Percentiles rank a stretch among this genome's conserved stretches.
Conservation (phyloP, 2,888 invertebrate genomes). For the Plemyria rubiginata region DNA sequence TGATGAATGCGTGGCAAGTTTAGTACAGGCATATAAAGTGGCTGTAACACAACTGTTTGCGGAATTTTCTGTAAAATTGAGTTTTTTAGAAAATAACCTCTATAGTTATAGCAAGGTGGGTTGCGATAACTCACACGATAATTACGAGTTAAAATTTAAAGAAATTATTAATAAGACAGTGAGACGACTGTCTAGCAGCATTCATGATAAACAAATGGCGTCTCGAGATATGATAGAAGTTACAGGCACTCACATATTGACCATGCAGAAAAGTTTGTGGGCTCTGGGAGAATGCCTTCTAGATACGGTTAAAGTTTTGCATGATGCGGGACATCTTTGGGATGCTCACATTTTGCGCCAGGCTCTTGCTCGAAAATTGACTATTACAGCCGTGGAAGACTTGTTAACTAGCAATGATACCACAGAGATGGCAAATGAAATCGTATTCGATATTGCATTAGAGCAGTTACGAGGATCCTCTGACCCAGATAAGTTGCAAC, state of each 20-base stretch:
- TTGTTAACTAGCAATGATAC: slow-evolving; percentile 65
- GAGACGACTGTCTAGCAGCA: slow-evolving; percentile 42
- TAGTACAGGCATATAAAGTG: slow-evolving; percentile 61
- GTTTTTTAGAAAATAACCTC: slow-evolving; percentile 54
- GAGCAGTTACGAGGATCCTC: slow-evolving; percentile 62
- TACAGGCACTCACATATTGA: slow-evolving; percentile 47
- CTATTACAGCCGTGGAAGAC: slow-evolving; percentile 72
- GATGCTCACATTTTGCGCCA: slow-evolving; percentile 68
- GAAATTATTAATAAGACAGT: slow-evolving; percentile 51
- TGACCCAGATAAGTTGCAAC: slow-evolving; percentile 63
- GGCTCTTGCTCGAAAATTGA: slow-evolving; percentile 66
- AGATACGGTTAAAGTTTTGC: slow-evolving; percentile 61
- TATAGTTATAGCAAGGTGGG: slow-evolving; percentile 39
- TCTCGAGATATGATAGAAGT: slow-evolving; percentile 43
- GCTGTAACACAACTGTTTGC: slow-evolving; percentile 56
- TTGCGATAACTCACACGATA: slow-evolving; percentile 24
- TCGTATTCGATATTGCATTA: slow-evolving; percentile 61
- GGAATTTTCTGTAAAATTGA: slow-evolving; percentile 56
- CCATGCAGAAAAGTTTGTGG: slow-evolving; percentile 61
- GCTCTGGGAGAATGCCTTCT: slow-evolving; percentile 63
- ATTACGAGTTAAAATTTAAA: slow-evolving; percentile 45
- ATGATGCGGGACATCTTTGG: slow-evolving; percentile 69
- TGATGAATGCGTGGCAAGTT: slow-evolving; percentile 51
- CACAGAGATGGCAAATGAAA: slow-evolving; percentile 62
- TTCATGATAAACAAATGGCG: slow-evolving; percentile 33